Evolutionary conservation across 2,888 invertebrate species (phyloP), one percentile per base, ranked within the genome.

Genomic region (Thera britannica): DNA sequence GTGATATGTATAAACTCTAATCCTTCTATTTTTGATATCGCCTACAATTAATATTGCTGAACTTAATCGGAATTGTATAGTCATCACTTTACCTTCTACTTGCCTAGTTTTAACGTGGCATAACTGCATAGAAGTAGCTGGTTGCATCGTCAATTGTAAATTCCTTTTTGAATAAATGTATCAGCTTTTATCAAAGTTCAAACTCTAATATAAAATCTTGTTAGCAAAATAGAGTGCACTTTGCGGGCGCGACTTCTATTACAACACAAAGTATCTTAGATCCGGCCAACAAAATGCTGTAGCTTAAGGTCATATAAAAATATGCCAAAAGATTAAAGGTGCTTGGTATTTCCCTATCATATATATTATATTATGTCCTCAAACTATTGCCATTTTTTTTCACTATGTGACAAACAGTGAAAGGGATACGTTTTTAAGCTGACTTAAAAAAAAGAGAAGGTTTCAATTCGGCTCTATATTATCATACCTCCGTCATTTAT

Each of bases 11-110:
- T 90, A 85, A 60, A 90, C 88, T 90, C 85, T 92, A 90, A 91
- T 86, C 91, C 90, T 92, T 92, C 91, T 93, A 93, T 93, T 93
- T 93, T 93, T 93, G 93, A 93, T 93, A 93, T 88, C 88, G 91
- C 90, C 90, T 90, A 89, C 88, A 81, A 88, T 81, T 74, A 87
- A 84, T 90, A 89, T 90, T 88, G 87, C 89, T 87, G 84, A 87
- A 77, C 79, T 81, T 54, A 83, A 85, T 77, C 83, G 91, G 89
- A 92, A 90, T 90, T 90, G 90, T 90, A 83, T 85, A 92, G 86
- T 84, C 78, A 81, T 79, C 75, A 52, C 52, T 52, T 3, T 52
- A 52, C 52, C 34, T 59, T 48, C 55, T 58, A 62, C 69, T 69
- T 8, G 52, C 55, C 46, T 64, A 12, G 62, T 65, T 62, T 69